These are phyloP conservation scores for Enteromius unitaeniatus DNA, from an alignment of 2,797 vertebrate species.

Conservation along the genomic window DNA sequence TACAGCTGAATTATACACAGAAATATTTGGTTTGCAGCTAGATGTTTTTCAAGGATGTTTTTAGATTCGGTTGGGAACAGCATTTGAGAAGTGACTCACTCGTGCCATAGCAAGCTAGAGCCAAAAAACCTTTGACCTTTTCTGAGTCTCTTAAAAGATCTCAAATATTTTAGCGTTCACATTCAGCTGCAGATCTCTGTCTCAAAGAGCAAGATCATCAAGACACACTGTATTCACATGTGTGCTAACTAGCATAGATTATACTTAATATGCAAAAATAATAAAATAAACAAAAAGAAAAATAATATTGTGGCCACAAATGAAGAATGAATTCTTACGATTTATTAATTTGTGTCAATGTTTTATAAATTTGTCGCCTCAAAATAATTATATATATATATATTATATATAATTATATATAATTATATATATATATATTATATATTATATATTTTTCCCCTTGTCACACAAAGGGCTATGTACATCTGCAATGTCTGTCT, in stretches of 20 bases:
- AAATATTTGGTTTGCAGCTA: conserved; percentile 45
- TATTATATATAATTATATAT: too few species aligned
- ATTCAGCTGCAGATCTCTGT: conserved; percentile 49
- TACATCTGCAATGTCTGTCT: not conserved
- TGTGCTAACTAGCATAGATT: conserved; percentile 1
- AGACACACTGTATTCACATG: conserved; percentile 5
- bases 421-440: too few species aligned
- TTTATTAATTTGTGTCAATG: not conserved
- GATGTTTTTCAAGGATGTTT: conserved; percentile 48
- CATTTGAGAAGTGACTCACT: conserved; percentile 70
- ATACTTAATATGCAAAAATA: not conserved
- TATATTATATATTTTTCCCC: not conserved
- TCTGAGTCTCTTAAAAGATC: conserved; percentile 69
- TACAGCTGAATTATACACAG: conserved; percentile 37
- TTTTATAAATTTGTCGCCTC: not conserved
- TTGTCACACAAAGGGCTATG: not conserved
- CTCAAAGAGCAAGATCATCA: conserved; percentile 14
- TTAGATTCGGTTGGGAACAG: conserved; percentile 62
- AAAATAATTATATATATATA: too few species aligned
- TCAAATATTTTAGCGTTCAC: conserved; percentile 74
- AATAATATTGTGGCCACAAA: not conserved
- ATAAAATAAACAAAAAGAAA: not conserved
- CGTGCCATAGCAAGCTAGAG: conserved; percentile 70
- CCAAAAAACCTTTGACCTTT: conserved; percentile 71
- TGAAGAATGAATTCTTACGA: not conserved